Evolutionary conservation across 2,888 invertebrate species (phyloP), one percentile per base, ranked within the genome.

Genomic region (Lissocephala sabroskyi): DNA sequence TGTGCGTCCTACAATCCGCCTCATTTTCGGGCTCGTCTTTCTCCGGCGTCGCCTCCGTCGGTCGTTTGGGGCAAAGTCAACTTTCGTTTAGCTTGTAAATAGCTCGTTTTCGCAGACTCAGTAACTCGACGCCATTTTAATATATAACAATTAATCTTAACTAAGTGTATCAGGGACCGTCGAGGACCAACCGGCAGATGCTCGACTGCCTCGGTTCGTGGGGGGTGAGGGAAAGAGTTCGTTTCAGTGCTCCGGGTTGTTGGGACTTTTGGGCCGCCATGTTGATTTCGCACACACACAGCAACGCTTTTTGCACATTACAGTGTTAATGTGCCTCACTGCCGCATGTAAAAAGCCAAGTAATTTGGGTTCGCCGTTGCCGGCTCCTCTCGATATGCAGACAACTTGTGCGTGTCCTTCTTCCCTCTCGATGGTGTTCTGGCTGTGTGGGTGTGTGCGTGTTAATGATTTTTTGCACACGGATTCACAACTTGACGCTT

Each of bases 281-380:
- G 80, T 73, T 80, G 66, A 61, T 70, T 75, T 52, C 56, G 49
- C 50, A 39, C 41, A 39, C 33, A 44, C 45, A 52, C 52, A 52
- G 41, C 33, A 56, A 47, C 56, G 59, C 63, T 68, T 79, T 81
- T 82, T 80, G 79, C 82, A 81, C 82, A 81, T 80, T 80, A 81
- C 79, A 73, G 79, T 81, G 79, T 81, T 79, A 79, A 79, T 79
- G 79, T 81, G 80, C 68, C 78, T 79, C 79, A 80, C 79, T 79
- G 67, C 79, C 79, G 65, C 81, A 81, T 64, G 71, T 74, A 79
- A 73, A 81, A 77, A 75, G 55, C 66, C 73, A 66, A 70, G 63
- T 62, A 79, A 74, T 74, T 74, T 79, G 59, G 70, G 3, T 23
- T 23, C 29, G 26, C 30, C 14, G 35, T 41, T 23, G 18, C 32